phyloP scores from a whole-genome alignment of 2,888 invertebrate genomes.

The Pecten maximus region DNA sequence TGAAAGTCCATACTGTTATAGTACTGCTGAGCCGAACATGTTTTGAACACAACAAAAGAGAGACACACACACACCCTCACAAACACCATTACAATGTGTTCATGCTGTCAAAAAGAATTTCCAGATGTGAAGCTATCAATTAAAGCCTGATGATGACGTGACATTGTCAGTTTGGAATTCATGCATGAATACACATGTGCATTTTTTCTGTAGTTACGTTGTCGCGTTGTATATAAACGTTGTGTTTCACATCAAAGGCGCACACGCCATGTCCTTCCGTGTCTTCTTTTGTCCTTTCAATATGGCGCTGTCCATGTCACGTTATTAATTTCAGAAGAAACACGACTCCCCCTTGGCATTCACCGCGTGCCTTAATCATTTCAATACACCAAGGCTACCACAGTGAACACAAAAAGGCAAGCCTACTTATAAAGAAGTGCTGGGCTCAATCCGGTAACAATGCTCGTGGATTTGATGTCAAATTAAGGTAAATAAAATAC shows the following conservation, averaged over 20 bases:
- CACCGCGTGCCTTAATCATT: constrained; percentile 98
- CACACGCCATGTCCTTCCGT: neutral
- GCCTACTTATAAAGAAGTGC: constrained; percentile 48
- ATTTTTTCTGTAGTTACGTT: neutral
- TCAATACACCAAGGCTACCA: constrained; percentile 91
- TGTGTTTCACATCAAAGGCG: neutral
- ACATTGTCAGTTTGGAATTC: neutral
- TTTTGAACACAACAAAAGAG: too few species aligned
- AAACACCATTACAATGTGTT: too few species aligned
- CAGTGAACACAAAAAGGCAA: constrained; percentile 79
- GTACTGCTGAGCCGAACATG: too few species aligned
- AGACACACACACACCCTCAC: too few species aligned
- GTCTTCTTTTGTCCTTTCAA: neutral
- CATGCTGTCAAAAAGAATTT: neutral
- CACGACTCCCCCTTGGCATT: constrained; percentile 96
- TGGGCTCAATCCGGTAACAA: neutral
- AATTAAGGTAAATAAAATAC: neutral
- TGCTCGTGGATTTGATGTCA: neutral
- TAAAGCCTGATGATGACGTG: neutral
- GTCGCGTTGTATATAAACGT: neutral
- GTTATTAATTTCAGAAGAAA: neutral
- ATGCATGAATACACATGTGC: neutral
- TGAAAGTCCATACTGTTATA: too few species aligned
- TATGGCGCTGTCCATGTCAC: neutral
- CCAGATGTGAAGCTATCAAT: neutral